A percentile compares a stretch with the other conserved stretches of the same genome.
Evolutionary conservation across 1,140 invertebrate genomes (phyloP).

Genomic region (Drosophila equinoxialis): DNA sequence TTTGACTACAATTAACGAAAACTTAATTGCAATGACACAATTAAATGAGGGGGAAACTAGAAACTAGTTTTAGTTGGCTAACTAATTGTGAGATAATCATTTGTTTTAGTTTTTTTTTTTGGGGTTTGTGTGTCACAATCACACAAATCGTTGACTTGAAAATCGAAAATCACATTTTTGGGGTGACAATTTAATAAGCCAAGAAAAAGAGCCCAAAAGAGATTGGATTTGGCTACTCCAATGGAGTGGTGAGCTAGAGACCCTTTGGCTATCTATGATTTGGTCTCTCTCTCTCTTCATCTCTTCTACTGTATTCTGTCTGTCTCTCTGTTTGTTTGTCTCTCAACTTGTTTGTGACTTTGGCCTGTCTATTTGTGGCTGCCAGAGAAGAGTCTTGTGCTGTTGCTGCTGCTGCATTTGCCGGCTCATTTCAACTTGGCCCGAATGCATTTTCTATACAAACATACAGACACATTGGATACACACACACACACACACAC

Average conservation of each 20-base stretch:
- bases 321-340: slow-evolving; percentile 3
- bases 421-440: slow-evolving; percentile 79
- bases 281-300: slow-evolving; percentile 21
- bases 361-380: slow-evolving; percentile 54
- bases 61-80: slow-evolving; percentile 39
- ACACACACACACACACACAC: slow-evolving; percentile 20
- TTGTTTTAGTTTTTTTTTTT: slow-evolving; percentile 45
- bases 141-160: slow-evolving; percentile 2
- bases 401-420: slow-evolving; percentile 66
- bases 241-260: slow-evolving; percentile 5
- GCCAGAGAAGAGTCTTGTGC: slow-evolving; percentile 18
- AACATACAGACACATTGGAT: slow-evolving; percentile 50
- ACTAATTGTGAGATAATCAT: slow-evolving; percentile 42
- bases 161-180: slow-evolving; percentile 53
- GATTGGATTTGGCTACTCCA: slow-evolving; percentile 33
- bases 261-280: slow-evolving; percentile 57
- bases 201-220: slow-evolving; percentile 43
- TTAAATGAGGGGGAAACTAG: slow-evolving; percentile 28
- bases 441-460: slow-evolving; percentile 78
- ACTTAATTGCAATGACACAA: slow-evolving; percentile 67
- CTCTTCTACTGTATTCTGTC: not conserved
- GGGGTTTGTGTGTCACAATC: slow-evolving; percentile 59
- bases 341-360: slow-evolving; percentile 44
- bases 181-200: slow-evolving; percentile 73
- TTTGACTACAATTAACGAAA: slow-evolving; percentile 65